Conservation (phyloP, 2,113 vertebrate genomes). For the Oncorhynchus gorbuscha region DNA sequence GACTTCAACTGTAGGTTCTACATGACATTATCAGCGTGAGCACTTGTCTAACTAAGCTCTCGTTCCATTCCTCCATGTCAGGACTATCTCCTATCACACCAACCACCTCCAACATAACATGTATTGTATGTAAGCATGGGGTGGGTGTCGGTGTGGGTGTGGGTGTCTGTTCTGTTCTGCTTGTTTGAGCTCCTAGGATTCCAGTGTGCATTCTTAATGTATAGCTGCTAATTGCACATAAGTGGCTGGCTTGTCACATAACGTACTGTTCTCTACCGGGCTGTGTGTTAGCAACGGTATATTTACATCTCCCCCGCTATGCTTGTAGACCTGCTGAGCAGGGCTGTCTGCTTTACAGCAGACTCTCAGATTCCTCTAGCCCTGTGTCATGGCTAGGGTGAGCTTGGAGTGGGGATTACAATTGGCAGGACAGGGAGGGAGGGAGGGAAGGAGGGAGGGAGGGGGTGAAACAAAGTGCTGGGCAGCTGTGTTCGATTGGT, state of each 20-base stretch:
- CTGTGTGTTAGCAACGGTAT: constrained; percentile 32
- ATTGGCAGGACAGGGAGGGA: neutral
- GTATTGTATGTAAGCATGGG: neutral
- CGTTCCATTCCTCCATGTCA: neutral
- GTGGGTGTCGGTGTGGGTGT: neutral
- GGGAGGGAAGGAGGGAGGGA: neutral
- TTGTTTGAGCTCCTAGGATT: neutral
- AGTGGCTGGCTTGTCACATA: constrained; percentile 3
- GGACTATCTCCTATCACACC: neutral
- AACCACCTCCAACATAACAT: neutral
- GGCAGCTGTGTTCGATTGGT: constrained; percentile 47
- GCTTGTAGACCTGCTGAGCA: constrained; percentile 20
- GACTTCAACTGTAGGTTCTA: neutral
- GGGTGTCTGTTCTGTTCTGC: constrained; percentile 4
- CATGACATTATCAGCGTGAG: neutral
- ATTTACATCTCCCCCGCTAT: neutral
- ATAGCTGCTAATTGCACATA: neutral
- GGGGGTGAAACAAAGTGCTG: neutral
- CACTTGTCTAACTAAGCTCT: neutral
- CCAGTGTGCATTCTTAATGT: neutral
- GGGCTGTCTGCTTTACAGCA: constrained; percentile 14
- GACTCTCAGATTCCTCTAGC: constrained; percentile 49
- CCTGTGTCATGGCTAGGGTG: constrained; percentile 11
- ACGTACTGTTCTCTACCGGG: constrained; percentile 40
- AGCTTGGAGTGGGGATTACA: constrained; percentile 5